Conservation (phyloP, 2,888 invertebrate genomes). For the Lymantria dispar region DNA sequence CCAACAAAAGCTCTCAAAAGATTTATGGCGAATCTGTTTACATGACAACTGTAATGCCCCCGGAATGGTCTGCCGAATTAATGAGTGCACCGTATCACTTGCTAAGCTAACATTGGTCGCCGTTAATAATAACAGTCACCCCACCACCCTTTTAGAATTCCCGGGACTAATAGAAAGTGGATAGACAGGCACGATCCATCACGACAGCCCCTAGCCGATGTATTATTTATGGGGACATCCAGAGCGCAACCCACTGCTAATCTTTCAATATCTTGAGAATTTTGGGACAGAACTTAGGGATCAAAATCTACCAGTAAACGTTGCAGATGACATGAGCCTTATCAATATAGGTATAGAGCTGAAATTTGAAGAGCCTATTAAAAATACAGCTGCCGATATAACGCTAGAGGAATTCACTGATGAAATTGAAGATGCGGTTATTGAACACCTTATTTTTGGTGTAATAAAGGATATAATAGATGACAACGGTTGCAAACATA, state of each 20-base stretch:
- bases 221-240: constrained; percentile 80
- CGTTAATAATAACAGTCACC: constrained; percentile 71
- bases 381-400: constrained; percentile 39
- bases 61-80: constrained; percentile 54
- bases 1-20: constrained; percentile 35
- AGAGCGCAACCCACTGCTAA: constrained; percentile 72
- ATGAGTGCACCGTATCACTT: constrained; percentile 60
- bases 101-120: constrained; percentile 72
- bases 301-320: constrained; percentile 34
- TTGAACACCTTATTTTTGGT: constrained; percentile 30
- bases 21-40: constrained; percentile 54
- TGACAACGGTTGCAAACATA: constrained; percentile 14
- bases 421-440: constrained; percentile 36
- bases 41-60: constrained; percentile 54
- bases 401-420: constrained; percentile 49
- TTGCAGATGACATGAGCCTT: constrained; percentile 32
- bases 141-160: constrained; percentile 78
- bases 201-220: constrained; percentile 70
- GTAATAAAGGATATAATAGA: constrained; percentile 37
- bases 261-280: constrained; percentile 82
- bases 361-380: constrained; percentile 35
- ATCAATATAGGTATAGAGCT: constrained; percentile 39
- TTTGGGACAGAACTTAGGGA: constrained; percentile 66
- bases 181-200: constrained; percentile 78
- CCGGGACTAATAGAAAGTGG: constrained; percentile 77